phyloP scores from a whole-genome alignment of 2,888 invertebrate genomes.

The Lobophora halterata region DNA sequence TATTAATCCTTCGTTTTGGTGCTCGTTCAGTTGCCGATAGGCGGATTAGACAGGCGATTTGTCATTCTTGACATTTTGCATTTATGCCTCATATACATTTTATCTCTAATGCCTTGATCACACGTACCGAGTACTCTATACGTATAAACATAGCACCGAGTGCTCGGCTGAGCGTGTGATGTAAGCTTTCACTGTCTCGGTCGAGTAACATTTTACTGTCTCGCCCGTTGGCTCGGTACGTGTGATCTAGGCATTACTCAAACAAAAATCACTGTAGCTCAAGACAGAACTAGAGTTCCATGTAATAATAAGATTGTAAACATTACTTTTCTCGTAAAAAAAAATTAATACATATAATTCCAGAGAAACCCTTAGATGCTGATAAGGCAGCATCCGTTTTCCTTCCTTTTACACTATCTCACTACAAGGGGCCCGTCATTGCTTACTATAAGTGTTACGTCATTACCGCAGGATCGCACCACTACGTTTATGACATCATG shows the following conservation, averaged over 20 bases:
- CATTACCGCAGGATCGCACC: constrained; percentile 17
- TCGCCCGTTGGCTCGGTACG: too few species aligned
- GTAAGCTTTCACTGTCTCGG: too few species aligned
- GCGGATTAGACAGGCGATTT: constrained; percentile 15
- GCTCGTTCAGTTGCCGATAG: constrained; percentile 23
- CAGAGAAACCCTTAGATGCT: background rate
- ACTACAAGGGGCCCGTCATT: constrained; percentile 10
- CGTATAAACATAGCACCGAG: too few species aligned
- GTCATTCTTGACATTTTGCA: constrained; percentile 9
- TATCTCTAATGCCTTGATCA: too few species aligned
- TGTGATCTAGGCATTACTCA: too few species aligned
- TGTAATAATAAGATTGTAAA: constrained; percentile 3
- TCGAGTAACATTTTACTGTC: too few species aligned
- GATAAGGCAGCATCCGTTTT: constrained; percentile 8
- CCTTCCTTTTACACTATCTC: constrained; percentile 14
- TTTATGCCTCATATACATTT: background rate
- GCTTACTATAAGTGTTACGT: constrained; percentile 11
- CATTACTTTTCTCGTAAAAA: background rate
- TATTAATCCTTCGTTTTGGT: constrained; percentile 47
- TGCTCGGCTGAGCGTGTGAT: too few species aligned
- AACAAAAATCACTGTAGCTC: background rate
- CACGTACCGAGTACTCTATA: too few species aligned
- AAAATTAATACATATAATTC: background rate
- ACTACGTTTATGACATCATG: constrained; percentile 28
- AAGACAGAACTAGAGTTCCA: constrained; percentile 3